Evolutionary conservation across 2,888 invertebrate genomes (phyloP).

Genomic region (Xylophagus ater): DNA sequence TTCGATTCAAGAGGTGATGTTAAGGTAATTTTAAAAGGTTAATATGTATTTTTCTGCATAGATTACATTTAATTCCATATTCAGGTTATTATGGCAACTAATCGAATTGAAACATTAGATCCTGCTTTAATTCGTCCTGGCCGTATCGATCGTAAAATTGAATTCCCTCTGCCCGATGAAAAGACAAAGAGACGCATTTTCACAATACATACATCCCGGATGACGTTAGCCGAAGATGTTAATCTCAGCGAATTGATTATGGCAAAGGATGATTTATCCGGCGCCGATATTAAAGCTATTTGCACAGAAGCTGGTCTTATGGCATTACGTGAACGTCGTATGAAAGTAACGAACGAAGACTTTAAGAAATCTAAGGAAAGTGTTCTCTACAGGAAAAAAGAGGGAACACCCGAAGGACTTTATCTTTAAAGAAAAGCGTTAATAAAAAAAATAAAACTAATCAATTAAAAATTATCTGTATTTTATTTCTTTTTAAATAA

Average conservation of each 20-base stretch:
- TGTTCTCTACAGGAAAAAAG: constrained; percentile 96
- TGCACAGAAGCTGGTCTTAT: constrained; percentile 99
- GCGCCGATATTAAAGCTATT: constrained; percentile 95
- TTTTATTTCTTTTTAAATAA: constrained; percentile 16
- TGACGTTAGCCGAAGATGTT: constrained; percentile 96
- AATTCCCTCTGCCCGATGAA: constrained; percentile 98
- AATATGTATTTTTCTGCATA: neutral
- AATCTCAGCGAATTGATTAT: constrained; percentile 94
- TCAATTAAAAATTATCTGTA: constrained; percentile 6
- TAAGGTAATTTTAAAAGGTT: constrained; percentile 49
- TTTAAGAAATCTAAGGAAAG: constrained; percentile 99
- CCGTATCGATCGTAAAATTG: constrained; percentile 97
- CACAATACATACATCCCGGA: constrained; percentile 96
- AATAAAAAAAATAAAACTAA: neutral
- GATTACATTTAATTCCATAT: neutral
- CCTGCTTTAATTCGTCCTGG: constrained; percentile 98
- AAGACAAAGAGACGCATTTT: constrained; percentile 96
- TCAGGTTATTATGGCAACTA: constrained; percentile 93
- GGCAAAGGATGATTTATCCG: constrained; percentile 99
- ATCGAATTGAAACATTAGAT: constrained; percentile 96
- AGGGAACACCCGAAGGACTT: constrained; percentile 97
- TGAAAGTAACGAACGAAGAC: constrained; percentile 99
- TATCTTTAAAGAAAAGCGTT: constrained; percentile 61
- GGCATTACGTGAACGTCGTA: constrained; percentile 92
- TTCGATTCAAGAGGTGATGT: constrained; percentile 95